Evolutionary conservation across 2,113 vertebrate species (phyloP).

Genomic region (Notothenia coriiceps): DNA sequence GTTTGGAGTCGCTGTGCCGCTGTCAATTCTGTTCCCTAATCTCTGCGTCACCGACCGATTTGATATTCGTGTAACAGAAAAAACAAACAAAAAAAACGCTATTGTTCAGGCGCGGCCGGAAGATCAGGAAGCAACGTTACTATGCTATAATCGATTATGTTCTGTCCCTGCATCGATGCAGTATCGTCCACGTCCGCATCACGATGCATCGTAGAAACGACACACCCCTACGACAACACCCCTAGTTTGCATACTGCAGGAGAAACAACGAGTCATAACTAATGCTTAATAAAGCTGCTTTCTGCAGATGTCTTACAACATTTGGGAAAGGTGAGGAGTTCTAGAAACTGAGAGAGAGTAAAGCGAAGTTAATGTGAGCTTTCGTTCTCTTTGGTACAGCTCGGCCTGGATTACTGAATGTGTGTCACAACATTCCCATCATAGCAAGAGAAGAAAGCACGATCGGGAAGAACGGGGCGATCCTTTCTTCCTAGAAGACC

Average conservation of each 20-base stretch:
- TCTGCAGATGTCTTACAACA: background rate
- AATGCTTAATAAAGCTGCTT: background rate
- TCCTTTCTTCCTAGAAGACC: conserved; percentile 33
- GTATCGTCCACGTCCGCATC: too few species aligned
- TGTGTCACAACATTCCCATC: conserved; percentile 64
- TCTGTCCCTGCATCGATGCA: too few species aligned
- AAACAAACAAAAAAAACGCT: too few species aligned
- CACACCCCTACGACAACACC: too few species aligned
- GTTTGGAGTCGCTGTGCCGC: too few species aligned
- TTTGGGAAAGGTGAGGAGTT: conserved; percentile 15
- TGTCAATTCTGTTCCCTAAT: too few species aligned
- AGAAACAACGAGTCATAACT: background rate
- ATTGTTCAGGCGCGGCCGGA: too few species aligned
- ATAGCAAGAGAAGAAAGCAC: conserved; percentile 23
- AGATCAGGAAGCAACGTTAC: too few species aligned
- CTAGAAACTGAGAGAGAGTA: background rate
- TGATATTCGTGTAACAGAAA: too few species aligned
- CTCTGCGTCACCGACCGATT: too few species aligned
- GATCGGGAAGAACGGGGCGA: background rate
- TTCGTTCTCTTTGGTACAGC: conserved; percentile 34
- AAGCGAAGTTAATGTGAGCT: conserved; percentile 35
- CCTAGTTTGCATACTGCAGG: background rate
- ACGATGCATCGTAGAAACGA: too few species aligned
- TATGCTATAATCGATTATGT: too few species aligned
- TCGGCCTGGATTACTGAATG: conserved; percentile 27